Evolutionary conservation across 2,888 invertebrate genomes (phyloP).

Genomic region (Osmoderma eremita): DNA sequence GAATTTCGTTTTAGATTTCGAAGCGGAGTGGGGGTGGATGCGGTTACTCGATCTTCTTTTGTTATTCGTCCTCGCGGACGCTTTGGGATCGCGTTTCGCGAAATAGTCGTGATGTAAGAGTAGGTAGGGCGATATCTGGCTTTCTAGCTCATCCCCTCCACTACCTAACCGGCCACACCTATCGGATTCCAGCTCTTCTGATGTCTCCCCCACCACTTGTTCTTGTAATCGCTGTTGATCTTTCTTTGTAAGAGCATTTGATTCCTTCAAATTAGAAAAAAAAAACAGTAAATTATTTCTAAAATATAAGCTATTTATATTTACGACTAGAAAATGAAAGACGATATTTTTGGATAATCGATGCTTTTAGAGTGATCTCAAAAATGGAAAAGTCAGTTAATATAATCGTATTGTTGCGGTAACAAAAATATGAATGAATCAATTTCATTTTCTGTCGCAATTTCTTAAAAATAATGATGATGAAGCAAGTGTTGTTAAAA

Average conservation of each 20-base stretch:
- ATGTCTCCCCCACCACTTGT: slow-evolving; percentile 88
- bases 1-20: slow-evolving; percentile 41
- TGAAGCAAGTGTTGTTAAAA: too few relatives aligned
- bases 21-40: not conserved
- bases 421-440: too few relatives aligned
- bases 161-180: slow-evolving; percentile 66
- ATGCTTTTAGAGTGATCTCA: too few relatives aligned
- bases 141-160: slow-evolving; percentile 48
- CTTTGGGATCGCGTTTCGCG: slow-evolving; percentile 52
- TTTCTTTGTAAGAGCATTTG: slow-evolving; percentile 42
- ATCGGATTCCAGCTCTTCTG: slow-evolving; percentile 87
- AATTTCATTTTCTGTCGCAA: too few relatives aligned
- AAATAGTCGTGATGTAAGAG: slow-evolving; percentile 60
- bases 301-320: too few relatives aligned
- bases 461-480: too few relatives aligned
- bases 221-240: slow-evolving; percentile 56
- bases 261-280: slow-evolving; percentile 56
- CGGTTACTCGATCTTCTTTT: slow-evolving; percentile 9
- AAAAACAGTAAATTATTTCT: not conserved
- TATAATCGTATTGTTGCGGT: too few relatives aligned
- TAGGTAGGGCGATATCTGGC: slow-evolving; percentile 58
- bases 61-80: slow-evolving; percentile 23
- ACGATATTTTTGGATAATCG: too few relatives aligned
- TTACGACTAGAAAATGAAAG: too few relatives aligned
- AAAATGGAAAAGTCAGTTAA: too few relatives aligned